Evolutionary conservation across 1,140 invertebrate species (phyloP).

Genomic region (Trichonephila inaurata): DNA sequence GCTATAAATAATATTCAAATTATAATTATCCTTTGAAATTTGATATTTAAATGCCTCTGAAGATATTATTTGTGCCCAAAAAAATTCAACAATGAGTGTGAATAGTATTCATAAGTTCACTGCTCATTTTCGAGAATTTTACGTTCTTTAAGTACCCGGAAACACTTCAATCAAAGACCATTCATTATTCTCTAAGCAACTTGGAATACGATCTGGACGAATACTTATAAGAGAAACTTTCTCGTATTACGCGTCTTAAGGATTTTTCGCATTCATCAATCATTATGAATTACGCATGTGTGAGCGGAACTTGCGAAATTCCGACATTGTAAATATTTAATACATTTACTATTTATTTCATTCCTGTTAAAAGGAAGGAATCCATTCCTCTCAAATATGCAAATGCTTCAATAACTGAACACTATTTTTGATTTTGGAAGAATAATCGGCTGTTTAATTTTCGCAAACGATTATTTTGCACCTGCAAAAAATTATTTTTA

Average conservation of each 20-base stretch:
- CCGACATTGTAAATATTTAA: slow-evolving; percentile 14
- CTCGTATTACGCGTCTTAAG: slow-evolving; percentile 58
- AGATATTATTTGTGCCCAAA: not conserved
- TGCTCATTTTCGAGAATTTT: not conserved
- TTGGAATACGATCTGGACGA: slow-evolving; percentile 57
- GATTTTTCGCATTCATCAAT: slow-evolving; percentile 65
- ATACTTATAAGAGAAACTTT: not conserved
- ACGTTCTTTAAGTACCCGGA: slow-evolving; percentile 57
- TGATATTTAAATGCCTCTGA: not conserved
- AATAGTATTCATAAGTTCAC: not conserved
- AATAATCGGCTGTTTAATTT: not conserved
- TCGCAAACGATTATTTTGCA: not conserved
- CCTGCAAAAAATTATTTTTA: not conserved
- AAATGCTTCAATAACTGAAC: not conserved
- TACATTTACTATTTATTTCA: not conserved
- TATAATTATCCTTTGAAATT: not conserved
- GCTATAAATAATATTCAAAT: not conserved
- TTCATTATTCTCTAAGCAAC: slow-evolving; percentile 57
- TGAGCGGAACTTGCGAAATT: slow-evolving; percentile 16
- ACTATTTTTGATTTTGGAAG: not conserved
- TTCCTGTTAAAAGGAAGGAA: not conserved
- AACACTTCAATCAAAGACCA: slow-evolving; percentile 31
- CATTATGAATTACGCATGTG: slow-evolving; percentile 41
- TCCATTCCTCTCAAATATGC: not conserved
- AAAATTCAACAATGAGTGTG: not conserved